Conservation (phyloP, 2,113 vertebrate species). For the Casuarius casuarius region DNA sequence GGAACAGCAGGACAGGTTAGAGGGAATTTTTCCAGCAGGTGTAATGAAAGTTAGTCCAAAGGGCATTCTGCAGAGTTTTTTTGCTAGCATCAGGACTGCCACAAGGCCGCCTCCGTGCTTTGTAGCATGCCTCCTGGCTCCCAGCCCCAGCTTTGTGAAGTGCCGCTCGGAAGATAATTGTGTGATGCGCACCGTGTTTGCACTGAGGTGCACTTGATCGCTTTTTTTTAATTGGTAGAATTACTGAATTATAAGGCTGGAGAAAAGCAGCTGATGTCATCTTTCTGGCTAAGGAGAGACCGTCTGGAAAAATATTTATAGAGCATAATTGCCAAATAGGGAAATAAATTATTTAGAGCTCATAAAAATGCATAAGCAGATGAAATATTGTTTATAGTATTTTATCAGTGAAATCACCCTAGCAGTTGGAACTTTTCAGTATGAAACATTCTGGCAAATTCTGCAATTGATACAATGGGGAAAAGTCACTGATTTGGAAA, state of each 20-base stretch:
- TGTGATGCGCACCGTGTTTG: neutral
- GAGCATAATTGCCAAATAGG: neutral
- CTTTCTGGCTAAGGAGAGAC: neutral
- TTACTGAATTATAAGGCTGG: neutral
- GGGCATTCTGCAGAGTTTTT: neutral
- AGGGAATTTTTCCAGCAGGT: neutral
- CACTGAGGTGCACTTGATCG: accelerated
- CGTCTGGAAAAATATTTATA: constrained; percentile 15
- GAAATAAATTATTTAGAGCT: neutral
- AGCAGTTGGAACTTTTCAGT: neutral
- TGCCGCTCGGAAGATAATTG: neutral
- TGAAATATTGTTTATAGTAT: neutral
- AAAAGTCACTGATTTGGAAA: neutral
- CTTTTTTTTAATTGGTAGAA: neutral
- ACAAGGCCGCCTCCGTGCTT: neutral
- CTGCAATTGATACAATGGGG: neutral
- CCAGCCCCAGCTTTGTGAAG: neutral
- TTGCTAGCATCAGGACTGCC: neutral
- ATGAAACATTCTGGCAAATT: neutral
- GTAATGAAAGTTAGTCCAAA: neutral
- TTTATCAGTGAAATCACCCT: neutral
- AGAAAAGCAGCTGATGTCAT: neutral
- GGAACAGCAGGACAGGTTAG: neutral
- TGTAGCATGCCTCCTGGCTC: neutral
- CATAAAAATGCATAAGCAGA: neutral